These are phyloP conservation scores for Lordiphosa andalusiaca DNA, from an alignment of 2,888 invertebrate genomes.

Conservation along the genomic window DNA sequence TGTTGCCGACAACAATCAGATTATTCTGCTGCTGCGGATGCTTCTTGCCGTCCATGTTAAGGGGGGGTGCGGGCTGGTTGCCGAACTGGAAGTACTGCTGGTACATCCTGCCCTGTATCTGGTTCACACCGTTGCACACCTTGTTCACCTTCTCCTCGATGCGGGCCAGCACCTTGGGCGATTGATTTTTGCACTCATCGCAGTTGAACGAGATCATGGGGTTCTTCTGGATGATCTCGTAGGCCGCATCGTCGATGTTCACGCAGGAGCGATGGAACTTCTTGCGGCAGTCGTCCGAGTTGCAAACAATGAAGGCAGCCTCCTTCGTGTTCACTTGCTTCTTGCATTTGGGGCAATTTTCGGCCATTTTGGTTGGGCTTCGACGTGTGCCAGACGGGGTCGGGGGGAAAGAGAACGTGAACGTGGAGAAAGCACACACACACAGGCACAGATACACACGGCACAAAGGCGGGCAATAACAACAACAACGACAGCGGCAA, in stretches of 20 bases:
- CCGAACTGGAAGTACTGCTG: constrained; percentile 77
- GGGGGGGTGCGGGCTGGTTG: constrained; percentile 67
- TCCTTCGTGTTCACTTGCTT: constrained; percentile 76
- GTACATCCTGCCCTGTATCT: constrained; percentile 78
- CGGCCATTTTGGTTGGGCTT: constrained; percentile 68
- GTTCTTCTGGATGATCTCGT: constrained; percentile 77
- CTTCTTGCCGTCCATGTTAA: constrained; percentile 69
- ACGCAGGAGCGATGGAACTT: constrained; percentile 76
- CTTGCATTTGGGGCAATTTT: constrained; percentile 77
- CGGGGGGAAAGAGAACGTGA: constrained; percentile 33
- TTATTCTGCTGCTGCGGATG: constrained; percentile 77
- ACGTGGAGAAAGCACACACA: constrained; percentile 25
- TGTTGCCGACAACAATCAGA: constrained; percentile 76
- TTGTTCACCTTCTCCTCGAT: constrained; percentile 78
- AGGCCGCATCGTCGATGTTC: constrained; percentile 74
- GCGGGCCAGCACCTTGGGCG: constrained; percentile 69
- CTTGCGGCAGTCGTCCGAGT: constrained; percentile 72
- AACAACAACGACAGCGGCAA: constrained; percentile 11
- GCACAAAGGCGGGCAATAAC: not conserved
- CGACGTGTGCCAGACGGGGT: constrained; percentile 1
- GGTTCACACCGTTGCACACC: constrained; percentile 76
- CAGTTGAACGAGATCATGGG: constrained; percentile 76
- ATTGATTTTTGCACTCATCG: constrained; percentile 76
- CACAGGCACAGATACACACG: constrained; percentile 23
- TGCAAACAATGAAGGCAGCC: constrained; percentile 69